These are phyloP conservation scores for Cyclopterus lumpus DNA, from an alignment of 2,797 vertebrate genomes.

Conservation along the genomic window DNA sequence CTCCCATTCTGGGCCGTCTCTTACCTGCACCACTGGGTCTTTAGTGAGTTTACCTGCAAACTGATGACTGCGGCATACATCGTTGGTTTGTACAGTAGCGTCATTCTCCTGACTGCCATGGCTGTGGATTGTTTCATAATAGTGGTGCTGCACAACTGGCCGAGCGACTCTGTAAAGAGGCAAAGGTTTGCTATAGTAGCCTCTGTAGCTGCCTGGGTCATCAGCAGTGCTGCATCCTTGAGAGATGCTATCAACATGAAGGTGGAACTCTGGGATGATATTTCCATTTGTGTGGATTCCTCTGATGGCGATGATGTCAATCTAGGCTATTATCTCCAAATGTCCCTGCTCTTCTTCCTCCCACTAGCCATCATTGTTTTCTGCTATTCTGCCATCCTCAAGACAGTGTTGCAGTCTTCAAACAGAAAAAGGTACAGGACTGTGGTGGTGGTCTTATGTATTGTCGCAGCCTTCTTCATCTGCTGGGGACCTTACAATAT, in stretches of 20 bases:
- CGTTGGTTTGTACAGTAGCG: conserved; percentile 73
- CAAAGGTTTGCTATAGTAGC: conserved; percentile 33
- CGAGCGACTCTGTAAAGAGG: conserved; percentile 19
- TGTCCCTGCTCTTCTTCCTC: conserved; percentile 75
- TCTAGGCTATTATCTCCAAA: conserved; percentile 62
- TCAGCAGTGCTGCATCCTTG: conserved; percentile 63
- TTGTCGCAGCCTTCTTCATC: conserved; percentile 75
- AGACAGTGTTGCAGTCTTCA: conserved; percentile 54
- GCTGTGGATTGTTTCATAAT: conserved; percentile 77
- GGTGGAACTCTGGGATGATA: rapidly evolving
- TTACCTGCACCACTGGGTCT: conserved; percentile 71
- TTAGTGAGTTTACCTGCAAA: conserved; percentile 74
- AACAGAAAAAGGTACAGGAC: conserved; percentile 62
- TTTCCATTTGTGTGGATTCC: not conserved
- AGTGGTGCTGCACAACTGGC: conserved; percentile 69
- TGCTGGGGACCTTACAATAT: conserved; percentile 81
- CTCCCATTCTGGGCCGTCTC: conserved; percentile 77
- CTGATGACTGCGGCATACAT: conserved; percentile 52
- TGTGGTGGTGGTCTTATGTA: conserved; percentile 67
- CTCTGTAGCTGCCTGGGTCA: conserved; percentile 72
- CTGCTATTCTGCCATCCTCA: conserved; percentile 77
- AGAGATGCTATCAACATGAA: conserved; percentile 47
- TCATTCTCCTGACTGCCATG: conserved; percentile 79
- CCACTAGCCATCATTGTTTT: conserved; percentile 75
- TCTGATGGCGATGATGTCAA: rapidly evolving